These are phyloP conservation scores for Spizaetus ornatus DNA, from an alignment of 2,113 vertebrate genomes.

Conservation along the genomic window DNA sequence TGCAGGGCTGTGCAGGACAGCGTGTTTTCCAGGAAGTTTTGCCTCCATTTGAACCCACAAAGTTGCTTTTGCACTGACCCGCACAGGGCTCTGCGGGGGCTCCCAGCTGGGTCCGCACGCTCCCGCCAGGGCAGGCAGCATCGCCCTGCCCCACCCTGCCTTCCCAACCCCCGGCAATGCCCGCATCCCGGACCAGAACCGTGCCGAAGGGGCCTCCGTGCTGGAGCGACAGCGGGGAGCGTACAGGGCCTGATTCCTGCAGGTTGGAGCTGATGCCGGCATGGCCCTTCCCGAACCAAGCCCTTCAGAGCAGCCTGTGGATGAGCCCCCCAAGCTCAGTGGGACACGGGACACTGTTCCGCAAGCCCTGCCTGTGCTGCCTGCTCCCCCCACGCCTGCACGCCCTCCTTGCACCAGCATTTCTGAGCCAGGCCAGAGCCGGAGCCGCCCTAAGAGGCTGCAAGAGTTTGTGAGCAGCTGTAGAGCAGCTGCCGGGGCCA, in stretches of 20 bases:
- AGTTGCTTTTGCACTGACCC: neutral
- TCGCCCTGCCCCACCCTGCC: too few relatives aligned
- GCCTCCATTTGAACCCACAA: neutral
- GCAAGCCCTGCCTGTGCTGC: neutral
- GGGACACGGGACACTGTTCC: rapidly evolving
- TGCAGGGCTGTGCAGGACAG: rapidly evolving
- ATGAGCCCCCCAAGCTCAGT: neutral
- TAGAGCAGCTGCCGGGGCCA: conserved; percentile 38
- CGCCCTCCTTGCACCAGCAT: neutral
- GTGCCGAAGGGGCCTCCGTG: rapidly evolving
- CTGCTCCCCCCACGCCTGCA: neutral
- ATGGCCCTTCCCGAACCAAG: neutral
- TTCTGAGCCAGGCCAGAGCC: neutral
- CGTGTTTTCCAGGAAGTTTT: neutral
- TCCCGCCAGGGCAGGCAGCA: neutral
- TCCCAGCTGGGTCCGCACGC: neutral
- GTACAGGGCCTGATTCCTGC: rapidly evolving
- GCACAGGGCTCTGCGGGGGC: rapidly evolving
- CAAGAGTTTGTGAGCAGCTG: conserved; percentile 23
- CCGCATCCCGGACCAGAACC: rapidly evolving
- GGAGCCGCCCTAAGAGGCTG: neutral
- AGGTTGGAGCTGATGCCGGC: too few relatives aligned
- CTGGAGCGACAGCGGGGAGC: rapidly evolving
- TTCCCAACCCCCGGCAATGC: rapidly evolving
- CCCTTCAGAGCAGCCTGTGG: neutral